Evolutionary conservation across 1,140 invertebrate species (phyloP).

Genomic region (Macrobrachium rosenbergii): DNA sequence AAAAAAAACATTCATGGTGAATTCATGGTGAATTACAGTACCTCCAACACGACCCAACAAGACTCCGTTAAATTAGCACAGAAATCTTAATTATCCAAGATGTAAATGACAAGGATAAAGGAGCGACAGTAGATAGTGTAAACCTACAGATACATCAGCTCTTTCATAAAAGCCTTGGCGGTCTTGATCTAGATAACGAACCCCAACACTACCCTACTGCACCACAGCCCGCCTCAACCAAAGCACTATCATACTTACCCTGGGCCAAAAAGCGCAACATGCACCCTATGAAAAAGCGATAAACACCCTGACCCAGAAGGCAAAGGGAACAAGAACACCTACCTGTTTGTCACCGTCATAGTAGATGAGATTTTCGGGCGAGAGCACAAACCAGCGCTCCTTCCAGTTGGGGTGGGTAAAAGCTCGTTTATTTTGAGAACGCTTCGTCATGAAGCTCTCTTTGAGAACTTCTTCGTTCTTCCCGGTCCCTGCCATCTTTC

Average conservation of each 20-base stretch:
- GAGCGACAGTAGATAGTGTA: too few relatives aligned
- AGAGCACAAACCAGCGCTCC: slow-evolving; percentile 86
- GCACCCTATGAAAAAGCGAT: too few relatives aligned
- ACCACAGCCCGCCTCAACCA: too few relatives aligned
- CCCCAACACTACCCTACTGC: too few relatives aligned
- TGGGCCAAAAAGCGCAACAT: too few relatives aligned
- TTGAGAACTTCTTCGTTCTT: slow-evolving; percentile 66
- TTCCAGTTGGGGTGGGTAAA: slow-evolving; percentile 89
- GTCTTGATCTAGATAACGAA: too few relatives aligned
- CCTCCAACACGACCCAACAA: background rate
- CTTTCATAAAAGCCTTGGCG: too few relatives aligned
- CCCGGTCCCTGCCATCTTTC: slow-evolving; percentile 13
- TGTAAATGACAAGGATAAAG: background rate
- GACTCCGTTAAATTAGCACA: background rate
- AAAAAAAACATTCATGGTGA: too few relatives aligned
- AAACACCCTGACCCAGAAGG: too few relatives aligned
- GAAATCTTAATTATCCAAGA: background rate
- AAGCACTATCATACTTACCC: too few relatives aligned
- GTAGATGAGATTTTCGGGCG: slow-evolving; percentile 80
- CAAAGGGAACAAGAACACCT: slow-evolving; percentile 67
- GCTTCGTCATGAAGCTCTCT: slow-evolving; percentile 83
- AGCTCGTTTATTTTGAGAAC: slow-evolving; percentile 88
- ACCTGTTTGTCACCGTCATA: slow-evolving; percentile 85
- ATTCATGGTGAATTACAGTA: too few relatives aligned
- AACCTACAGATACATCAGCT: too few relatives aligned